phyloP scores from a whole-genome alignment of 2,113 vertebrate species.

The Cercocebus atys region DNA sequence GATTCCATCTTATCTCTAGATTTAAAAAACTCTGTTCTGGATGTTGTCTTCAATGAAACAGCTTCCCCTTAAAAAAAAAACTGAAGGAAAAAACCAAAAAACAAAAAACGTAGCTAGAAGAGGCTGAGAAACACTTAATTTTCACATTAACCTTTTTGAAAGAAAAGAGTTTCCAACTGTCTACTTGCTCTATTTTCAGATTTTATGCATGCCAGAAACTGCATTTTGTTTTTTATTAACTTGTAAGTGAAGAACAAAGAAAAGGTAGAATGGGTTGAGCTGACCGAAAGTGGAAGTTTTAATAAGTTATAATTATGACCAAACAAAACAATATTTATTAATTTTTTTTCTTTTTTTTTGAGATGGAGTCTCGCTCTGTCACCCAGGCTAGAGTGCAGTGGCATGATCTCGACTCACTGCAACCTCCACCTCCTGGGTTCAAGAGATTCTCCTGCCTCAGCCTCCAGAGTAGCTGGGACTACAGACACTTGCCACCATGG shows the following conservation, averaged over 20 bases:
- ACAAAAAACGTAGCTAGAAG: background rate
- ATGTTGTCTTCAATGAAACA: background rate
- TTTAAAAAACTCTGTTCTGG: background rate
- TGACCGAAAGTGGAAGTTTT: background rate
- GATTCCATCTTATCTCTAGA: background rate
- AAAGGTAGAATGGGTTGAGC: background rate
- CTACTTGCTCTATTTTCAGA: background rate
- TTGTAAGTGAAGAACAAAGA: background rate
- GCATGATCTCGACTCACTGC: no score
- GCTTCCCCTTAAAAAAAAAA: background rate
- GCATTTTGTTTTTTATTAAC: background rate
- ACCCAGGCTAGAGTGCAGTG: no score
- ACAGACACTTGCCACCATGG: no score
- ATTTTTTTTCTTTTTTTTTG: no score
- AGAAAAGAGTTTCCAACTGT: background rate
- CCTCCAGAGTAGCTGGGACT: no score
- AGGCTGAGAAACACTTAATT: background rate
- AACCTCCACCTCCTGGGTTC: no score
- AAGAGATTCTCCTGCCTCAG: no score
- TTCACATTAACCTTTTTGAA: background rate
- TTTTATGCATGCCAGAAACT: background rate
- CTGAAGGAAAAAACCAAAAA: no score
- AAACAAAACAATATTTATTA: background rate
- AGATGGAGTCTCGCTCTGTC: no score
- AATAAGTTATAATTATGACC: slow-evolving; percentile 45